phyloP scores from a whole-genome alignment of 2,888 invertebrate genomes.

The Tribolium freemani region DNA sequence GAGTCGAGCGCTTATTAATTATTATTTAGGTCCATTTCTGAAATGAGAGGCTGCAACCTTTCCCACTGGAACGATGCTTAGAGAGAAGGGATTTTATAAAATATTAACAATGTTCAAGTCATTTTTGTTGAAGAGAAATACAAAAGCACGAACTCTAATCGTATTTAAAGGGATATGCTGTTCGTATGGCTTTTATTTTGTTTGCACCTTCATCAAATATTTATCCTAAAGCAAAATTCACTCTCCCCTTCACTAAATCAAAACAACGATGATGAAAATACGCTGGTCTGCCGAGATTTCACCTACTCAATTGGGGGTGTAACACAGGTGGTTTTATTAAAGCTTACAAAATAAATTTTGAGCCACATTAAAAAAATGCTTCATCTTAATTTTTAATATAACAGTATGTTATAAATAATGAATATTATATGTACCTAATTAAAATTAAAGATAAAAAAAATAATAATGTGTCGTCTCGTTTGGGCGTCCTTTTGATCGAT shows the following conservation, averaged over 20 bases:
- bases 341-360: no score
- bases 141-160: conserved; percentile 11
- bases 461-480: no score
- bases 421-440: no score
- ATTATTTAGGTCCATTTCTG: neutral
- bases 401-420: no score
- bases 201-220: conserved; percentile 19
- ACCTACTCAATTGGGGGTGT: neutral
- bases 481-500: no score
- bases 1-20: neutral
- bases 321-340: neutral
- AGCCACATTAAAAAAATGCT: no score
- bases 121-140: neutral
- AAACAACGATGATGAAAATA: neutral
- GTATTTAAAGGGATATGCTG: conserved; percentile 18
- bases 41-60: neutral
- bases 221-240: conserved; percentile 11
- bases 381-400: no score
- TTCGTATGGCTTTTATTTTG: conserved; percentile 5
- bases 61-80: neutral
- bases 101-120: conserved; percentile 14
- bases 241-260: conserved; percentile 2
- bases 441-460: no score
- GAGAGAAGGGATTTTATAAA: conserved; percentile 5
- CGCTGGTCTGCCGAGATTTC: neutral